Percentiles rank a stretch among this genome's conserved stretches.
phyloP scores from a whole-genome alignment of 2,113 vertebrate genomes.

The Strix aluco region DNA sequence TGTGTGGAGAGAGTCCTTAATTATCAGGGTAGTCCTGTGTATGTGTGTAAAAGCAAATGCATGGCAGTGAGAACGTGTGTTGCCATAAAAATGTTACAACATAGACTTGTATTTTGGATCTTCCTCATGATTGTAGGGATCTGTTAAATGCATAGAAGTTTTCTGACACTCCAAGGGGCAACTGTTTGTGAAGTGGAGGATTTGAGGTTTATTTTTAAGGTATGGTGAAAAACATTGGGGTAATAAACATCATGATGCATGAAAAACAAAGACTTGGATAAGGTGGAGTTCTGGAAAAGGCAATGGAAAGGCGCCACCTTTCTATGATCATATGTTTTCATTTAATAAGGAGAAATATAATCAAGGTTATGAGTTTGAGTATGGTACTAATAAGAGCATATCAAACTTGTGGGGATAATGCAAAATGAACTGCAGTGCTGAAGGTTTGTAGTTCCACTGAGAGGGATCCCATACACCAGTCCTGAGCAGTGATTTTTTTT shows the following conservation, averaged over 20 bases:
- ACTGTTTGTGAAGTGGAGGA: not conserved
- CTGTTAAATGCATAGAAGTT: not conserved
- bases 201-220: not conserved
- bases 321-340: not conserved
- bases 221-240: not conserved
- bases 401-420: not conserved
- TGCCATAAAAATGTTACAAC: not conserved
- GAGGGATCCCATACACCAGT: not conserved
- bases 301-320: not conserved
- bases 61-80: not conserved
- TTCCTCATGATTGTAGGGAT: not conserved
- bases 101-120: not conserved
- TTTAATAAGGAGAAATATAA: not conserved
- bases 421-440: not conserved
- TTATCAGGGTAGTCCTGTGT: rapidly evolving
- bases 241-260: not conserved
- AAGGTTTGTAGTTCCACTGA: not conserved
- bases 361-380: not conserved
- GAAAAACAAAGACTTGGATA: not conserved
- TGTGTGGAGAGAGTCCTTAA: not conserved
- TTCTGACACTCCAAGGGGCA: not conserved
- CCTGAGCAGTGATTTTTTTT: not conserved
- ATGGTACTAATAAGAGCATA: not conserved
- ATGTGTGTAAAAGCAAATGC: not conserved
- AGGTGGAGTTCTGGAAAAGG: not conserved